Evolutionary conservation across 2,113 vertebrate genomes (phyloP).

Genomic region (Origma solitaria): DNA sequence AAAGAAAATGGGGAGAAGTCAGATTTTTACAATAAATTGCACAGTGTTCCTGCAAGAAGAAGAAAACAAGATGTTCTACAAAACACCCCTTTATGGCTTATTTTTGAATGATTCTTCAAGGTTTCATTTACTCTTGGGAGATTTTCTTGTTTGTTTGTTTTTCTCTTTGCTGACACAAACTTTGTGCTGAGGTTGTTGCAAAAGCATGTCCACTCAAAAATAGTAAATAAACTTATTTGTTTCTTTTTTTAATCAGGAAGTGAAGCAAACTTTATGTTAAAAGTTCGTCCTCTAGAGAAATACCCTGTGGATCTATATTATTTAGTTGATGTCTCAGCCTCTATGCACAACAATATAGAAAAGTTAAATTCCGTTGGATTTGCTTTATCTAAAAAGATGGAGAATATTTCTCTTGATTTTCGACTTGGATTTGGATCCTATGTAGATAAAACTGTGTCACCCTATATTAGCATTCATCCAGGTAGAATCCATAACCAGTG

Average conservation of each 20-base stretch:
- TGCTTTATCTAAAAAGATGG: slow-evolving; percentile 90
- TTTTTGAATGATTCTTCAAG: not conserved
- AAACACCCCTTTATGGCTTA: not conserved
- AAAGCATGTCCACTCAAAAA: slow-evolving; percentile 2
- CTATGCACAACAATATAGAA: slow-evolving; percentile 94
- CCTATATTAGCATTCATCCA: slow-evolving; percentile 93
- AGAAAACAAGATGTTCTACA: not conserved
- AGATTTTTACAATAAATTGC: not conserved
- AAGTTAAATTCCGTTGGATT: slow-evolving; percentile 89
- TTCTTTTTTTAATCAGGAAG: slow-evolving; percentile 76
- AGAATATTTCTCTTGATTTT: slow-evolving; percentile 86
- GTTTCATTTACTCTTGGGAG: not conserved
- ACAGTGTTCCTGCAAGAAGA: not conserved
- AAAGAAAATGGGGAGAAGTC: not conserved
- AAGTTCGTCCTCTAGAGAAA: slow-evolving; percentile 84
- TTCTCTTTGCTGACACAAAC: not conserved
- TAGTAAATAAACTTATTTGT: not conserved
- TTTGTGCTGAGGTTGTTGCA: not conserved
- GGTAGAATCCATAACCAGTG: slow-evolving; percentile 93
- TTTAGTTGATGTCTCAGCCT: slow-evolving; percentile 95
- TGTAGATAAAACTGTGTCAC: slow-evolving; percentile 96
- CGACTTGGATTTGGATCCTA: slow-evolving; percentile 95
- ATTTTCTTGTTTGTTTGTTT: slow-evolving; percentile 14
- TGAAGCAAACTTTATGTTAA: slow-evolving; percentile 83
- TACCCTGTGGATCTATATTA: slow-evolving; percentile 98